These are phyloP conservation scores for Panopea generosa DNA, from an alignment of 2,888 invertebrate genomes.

Conservation along the genomic window DNA sequence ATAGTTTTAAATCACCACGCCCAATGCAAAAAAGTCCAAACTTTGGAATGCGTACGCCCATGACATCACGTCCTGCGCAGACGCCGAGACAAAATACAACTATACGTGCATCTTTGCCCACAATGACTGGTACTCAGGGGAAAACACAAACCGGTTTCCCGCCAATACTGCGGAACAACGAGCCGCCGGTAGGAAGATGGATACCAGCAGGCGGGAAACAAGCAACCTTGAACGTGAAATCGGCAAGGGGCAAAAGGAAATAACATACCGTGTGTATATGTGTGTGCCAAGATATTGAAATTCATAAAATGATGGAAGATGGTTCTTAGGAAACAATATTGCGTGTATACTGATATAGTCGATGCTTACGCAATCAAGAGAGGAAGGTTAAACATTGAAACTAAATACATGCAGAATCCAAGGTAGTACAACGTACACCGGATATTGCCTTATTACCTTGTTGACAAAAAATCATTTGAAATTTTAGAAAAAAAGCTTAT, in stretches of 20 bases:
- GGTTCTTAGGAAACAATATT: too few relatives aligned
- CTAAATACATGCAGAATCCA: too few relatives aligned
- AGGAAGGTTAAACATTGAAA: too few relatives aligned
- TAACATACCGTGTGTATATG: slow-evolving; percentile 6
- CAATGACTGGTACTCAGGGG: slow-evolving; percentile 1
- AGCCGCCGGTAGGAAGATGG: slow-evolving; percentile 36
- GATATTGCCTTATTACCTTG: too few relatives aligned
- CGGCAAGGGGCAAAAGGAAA: slow-evolving; percentile 27
- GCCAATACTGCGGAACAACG: slow-evolving; percentile 54
- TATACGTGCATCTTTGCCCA: slow-evolving; percentile 45
- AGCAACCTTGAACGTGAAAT: slow-evolving; percentile 23
- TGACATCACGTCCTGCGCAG: slow-evolving; percentile 32
- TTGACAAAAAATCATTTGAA: too few relatives aligned
- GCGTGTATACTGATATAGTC: too few relatives aligned
- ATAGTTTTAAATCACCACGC: slow-evolving; percentile 52
- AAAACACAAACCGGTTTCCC: slow-evolving; percentile 45
- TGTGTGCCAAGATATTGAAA: too few relatives aligned
- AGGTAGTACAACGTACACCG: too few relatives aligned
- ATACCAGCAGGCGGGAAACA: slow-evolving; percentile 38
- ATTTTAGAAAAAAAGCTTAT: too few relatives aligned
- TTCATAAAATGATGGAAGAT: too few relatives aligned
- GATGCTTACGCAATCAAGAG: too few relatives aligned
- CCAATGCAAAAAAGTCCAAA: slow-evolving; percentile 43
- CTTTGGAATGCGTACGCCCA: slow-evolving; percentile 34
- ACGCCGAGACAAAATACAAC: slow-evolving; percentile 28